Conservation (phyloP, 1,140 invertebrate genomes). For the Saxidomus purpurata region DNA sequence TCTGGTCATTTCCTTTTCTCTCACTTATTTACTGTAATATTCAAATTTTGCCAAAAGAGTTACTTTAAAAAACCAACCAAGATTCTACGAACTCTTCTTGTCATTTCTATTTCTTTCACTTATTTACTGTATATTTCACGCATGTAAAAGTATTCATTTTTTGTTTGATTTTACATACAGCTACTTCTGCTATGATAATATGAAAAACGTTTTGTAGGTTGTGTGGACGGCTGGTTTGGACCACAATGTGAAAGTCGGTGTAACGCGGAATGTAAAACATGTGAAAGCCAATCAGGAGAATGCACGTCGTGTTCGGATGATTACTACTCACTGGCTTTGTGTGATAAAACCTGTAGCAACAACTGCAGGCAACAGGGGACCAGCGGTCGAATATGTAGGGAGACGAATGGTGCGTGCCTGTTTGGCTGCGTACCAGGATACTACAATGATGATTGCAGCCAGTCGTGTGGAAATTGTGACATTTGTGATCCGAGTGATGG, state of each 20-base stretch:
- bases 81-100: too few species aligned
- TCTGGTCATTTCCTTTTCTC: too few species aligned
- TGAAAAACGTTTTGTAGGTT: too few species aligned
- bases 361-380: neutral
- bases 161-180: too few species aligned
- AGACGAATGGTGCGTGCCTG: conserved; percentile 5
- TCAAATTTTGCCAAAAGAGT: too few species aligned
- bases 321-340: conserved; percentile 20
- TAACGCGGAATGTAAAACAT: conserved; percentile 16
- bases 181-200: too few species aligned
- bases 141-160: too few species aligned
- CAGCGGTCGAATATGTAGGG: neutral
- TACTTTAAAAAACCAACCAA: too few species aligned
- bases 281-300: conserved; percentile 1
- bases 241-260: conserved; percentile 20
- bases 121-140: too few species aligned
- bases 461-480: conserved; percentile 34
- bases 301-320: conserved; percentile 5
- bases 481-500: neutral
- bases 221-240: conserved; percentile 39
- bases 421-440: conserved; percentile 13
- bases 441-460: neutral
- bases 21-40: too few species aligned
- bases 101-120: too few species aligned
- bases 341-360: conserved; percentile 8